These are phyloP conservation scores for Lucilia cuprina DNA, from an alignment of 1,140 invertebrate species.

Conservation along the genomic window DNA sequence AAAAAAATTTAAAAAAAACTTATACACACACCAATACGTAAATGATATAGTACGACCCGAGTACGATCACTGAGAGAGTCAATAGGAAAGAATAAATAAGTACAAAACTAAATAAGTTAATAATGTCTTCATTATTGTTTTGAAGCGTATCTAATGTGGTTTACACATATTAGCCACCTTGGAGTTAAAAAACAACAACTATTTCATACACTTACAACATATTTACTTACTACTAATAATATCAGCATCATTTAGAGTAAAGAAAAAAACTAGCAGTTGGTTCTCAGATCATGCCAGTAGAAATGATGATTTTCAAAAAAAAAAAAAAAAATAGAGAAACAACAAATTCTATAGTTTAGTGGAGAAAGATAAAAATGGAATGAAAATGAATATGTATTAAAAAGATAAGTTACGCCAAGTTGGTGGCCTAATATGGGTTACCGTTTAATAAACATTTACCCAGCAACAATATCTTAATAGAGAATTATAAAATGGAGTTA, in stretches of 20 bases:
- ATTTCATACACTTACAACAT: background rate
- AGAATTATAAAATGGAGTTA: background rate
- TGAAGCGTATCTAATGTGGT: slow-evolving; percentile 60
- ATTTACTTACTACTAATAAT: background rate
- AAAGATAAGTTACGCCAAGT: slow-evolving; percentile 30
- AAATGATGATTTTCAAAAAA: background rate
- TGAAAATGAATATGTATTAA: background rate
- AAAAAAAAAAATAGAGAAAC: background rate
- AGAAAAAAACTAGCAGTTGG: background rate
- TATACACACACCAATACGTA: background rate
- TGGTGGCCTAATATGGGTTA: slow-evolving; percentile 22
- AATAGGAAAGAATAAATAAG: background rate
- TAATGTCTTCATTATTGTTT: slow-evolving; percentile 61
- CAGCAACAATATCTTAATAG: background rate
- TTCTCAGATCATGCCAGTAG: background rate
- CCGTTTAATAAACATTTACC: slow-evolving; percentile 23
- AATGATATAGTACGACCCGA: background rate
- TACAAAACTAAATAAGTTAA: slow-evolving; percentile 50
- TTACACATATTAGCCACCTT: slow-evolving; percentile 60
- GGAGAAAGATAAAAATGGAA: background rate
- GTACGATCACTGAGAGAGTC: background rate
- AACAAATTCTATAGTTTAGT: background rate
- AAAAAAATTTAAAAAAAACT: background rate
- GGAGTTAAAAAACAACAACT: slow-evolving; percentile 4
- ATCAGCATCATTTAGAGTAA: background rate